Percentiles rank a stretch among this genome's conserved stretches.
Conservation (phyloP, 2,113 vertebrate species). For the Falco punctatus region DNA sequence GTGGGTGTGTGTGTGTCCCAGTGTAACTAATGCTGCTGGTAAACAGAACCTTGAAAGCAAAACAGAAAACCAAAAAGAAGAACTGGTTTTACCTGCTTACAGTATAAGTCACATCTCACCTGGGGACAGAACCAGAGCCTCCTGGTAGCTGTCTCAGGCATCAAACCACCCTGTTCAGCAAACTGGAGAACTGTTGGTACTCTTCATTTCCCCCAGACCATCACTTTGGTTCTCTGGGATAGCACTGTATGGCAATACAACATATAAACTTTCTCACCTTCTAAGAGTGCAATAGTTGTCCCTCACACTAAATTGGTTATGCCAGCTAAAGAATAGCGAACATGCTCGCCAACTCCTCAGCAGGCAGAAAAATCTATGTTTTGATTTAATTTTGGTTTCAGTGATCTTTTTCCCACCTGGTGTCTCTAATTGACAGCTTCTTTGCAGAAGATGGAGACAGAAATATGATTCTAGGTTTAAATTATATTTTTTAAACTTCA, state of each 20-base stretch:
- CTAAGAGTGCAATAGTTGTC: background rate
- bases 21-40: background rate
- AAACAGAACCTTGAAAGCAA: background rate
- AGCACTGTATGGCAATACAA: background rate
- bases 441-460: background rate
- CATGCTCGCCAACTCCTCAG: background rate
- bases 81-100: background rate
- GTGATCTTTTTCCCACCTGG: slow-evolving; percentile 38
- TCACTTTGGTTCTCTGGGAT: background rate
- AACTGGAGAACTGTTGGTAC: background rate
- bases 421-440: slow-evolving; percentile 38
- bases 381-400: slow-evolving; percentile 8
- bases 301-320: background rate
- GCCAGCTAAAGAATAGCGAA: background rate
- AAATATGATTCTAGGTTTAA: slow-evolving; percentile 1
- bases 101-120: rapidly evolving
- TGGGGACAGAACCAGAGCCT: background rate
- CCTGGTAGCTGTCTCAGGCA: background rate
- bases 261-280: background rate
- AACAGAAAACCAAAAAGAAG: background rate
- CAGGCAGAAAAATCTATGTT: slow-evolving; percentile 10
- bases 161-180: background rate
- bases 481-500: slow-evolving; percentile 23
- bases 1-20: no score
- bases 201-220: background rate